Evolutionary conservation across 2,797 vertebrate species (phyloP), one percentile per base, ranked within the genome.

Genomic region (Chromis chromis): DNA sequence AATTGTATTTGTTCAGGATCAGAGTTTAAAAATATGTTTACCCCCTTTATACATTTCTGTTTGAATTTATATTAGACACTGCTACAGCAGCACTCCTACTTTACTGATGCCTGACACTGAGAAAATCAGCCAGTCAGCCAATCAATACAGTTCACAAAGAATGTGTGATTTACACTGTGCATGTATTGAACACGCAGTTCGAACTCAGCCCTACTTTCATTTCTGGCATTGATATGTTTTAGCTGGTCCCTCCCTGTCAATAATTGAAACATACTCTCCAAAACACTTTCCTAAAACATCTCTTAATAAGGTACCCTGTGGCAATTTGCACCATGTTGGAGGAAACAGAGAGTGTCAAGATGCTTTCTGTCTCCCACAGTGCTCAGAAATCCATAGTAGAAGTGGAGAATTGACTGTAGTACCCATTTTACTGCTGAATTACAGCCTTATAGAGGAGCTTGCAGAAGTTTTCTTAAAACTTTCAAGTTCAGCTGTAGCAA

Each of bases 221-320:
- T 71, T 71, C 49, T 78, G 65, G 44, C 71, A 76, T 70, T 88
- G 78, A 74, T 79, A 57, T 63, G 14, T 78, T 83, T 85, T 49
- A 68, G 73, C 57, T 31, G 25, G 33, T 80, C 79, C 64, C 79
- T 79, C 25, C 58, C 39, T 79, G 82, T 90, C 79, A 90, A 84
- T 86, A 86, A 90, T 86, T 84, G 71, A 90, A 81, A 72, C 11
- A 0, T 33, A 66, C 59, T 68, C 66, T 70, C 55, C 65, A 69
- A 74, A 85, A 82, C 59, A 78, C 81, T 74, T 74, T 83, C 65
- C 50, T 75, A 57, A 83, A 85, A 88, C 76, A 81, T 77, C 42
- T 74, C 57, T 70, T 85, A 83, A 89, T 87, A 80, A 88, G 78
- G 65, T 61, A 63, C 72, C 78, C 74, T 71, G 65, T 10, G 4